These are phyloP conservation scores for Gonatopus flavifemur DNA, from an alignment of 1,140 invertebrate species.

Conservation along the genomic window DNA sequence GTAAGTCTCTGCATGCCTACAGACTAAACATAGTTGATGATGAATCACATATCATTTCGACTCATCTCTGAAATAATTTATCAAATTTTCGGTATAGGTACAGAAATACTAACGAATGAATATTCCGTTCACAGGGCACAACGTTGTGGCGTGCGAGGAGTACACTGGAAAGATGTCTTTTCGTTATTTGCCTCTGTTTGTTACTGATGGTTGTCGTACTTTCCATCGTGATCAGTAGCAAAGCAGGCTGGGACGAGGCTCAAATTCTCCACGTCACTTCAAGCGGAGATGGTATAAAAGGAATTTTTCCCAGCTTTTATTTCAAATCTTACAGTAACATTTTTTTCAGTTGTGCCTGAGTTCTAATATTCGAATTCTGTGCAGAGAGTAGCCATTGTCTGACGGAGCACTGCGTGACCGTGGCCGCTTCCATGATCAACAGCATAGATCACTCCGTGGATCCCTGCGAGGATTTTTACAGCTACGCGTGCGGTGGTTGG, in stretches of 20 bases:
- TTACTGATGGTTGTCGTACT: slow-evolving; percentile 67
- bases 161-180: slow-evolving; percentile 62
- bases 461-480: slow-evolving; percentile 95
- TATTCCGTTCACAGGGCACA: slow-evolving; percentile 46
- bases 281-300: slow-evolving; percentile 42
- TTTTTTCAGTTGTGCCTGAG: not conserved
- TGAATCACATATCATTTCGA: no score
- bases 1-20: no score
- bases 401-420: slow-evolving; percentile 81
- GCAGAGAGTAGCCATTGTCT: slow-evolving; percentile 66
- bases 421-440: slow-evolving; percentile 80
- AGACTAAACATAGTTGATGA: no score
- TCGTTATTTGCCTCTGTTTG: slow-evolving; percentile 57
- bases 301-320: not conserved
- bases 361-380: not conserved
- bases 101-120: no score
- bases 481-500: slow-evolving; percentile 93
- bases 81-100: no score
- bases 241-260: slow-evolving; percentile 46
- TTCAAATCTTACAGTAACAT: not conserved
- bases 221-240: slow-evolving; percentile 48
- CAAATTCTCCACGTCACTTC: slow-evolving; percentile 52
- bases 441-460: slow-evolving; percentile 78
- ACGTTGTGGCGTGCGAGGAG: slow-evolving; percentile 68
- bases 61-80: no score